These are phyloP conservation scores for Hyposoter didymator DNA, from an alignment of 2,888 invertebrate genomes.

Conservation along the genomic window DNA sequence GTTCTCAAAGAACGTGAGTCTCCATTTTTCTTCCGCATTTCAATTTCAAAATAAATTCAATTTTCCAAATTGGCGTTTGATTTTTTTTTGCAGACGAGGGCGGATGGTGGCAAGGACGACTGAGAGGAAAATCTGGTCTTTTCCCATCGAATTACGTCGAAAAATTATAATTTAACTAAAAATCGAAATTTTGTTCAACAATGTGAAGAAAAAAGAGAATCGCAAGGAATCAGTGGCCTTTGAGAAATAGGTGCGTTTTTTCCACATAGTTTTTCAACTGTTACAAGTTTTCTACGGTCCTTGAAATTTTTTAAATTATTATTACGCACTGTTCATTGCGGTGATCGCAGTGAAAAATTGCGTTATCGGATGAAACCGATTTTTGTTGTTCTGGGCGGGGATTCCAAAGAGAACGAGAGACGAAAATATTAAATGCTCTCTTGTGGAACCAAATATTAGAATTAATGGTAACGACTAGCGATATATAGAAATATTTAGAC, in stretches of 20 bases:
- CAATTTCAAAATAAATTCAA: not conserved
- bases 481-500: conserved; percentile 18
- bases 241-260: conserved; percentile 43
- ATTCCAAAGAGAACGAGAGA: conserved; percentile 69
- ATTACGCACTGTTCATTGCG: conserved; percentile 43
- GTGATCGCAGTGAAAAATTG: conserved; percentile 32
- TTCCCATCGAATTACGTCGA: conserved; percentile 89
- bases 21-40: not conserved
- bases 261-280: conserved; percentile 10
- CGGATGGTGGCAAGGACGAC: conserved; percentile 89
- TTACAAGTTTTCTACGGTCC: conserved; percentile 48
- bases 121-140: conserved; percentile 86
- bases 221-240: conserved; percentile 55
- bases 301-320: conserved; percentile 33
- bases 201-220: conserved; percentile 12
- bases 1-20: conserved; percentile 86
- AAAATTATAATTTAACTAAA: conserved; percentile 75
- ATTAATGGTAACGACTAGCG: conserved; percentile 32
- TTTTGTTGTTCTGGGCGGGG: conserved; percentile 31
- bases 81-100: conserved; percentile 85
- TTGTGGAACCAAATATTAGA: conserved; percentile 68
- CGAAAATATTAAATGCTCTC: conserved; percentile 59
- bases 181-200: not conserved
- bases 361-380: conserved; percentile 10
- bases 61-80: not conserved